Conservation (phyloP, 2,113 vertebrate genomes). For the Oncorhynchus mykiss region DNA sequence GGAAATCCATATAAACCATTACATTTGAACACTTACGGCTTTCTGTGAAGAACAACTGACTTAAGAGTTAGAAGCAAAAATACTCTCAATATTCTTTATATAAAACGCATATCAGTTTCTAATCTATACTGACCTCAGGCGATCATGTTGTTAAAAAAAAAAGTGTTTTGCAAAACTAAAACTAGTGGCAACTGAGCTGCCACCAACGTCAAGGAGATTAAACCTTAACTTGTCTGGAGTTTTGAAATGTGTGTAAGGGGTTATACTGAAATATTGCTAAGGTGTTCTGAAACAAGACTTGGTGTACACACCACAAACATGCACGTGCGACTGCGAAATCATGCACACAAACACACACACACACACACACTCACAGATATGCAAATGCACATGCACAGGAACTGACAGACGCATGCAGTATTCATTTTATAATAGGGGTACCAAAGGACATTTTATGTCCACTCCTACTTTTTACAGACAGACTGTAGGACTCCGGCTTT, state of each 20-base stretch:
- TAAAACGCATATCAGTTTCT: constrained; percentile 13
- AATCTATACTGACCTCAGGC: constrained; percentile 15
- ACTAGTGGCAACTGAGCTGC: no score
- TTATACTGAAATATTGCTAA: no score
- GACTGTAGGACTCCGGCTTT: not conserved
- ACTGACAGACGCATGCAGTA: no score
- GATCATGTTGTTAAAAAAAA: constrained; percentile 17
- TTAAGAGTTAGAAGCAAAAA: not conserved
- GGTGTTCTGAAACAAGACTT: no score
- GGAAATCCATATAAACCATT: constrained; percentile 2
- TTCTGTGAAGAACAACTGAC: not conserved
- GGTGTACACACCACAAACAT: not conserved
- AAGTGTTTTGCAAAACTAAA: no score
- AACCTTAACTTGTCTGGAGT: no score
- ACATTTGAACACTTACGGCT: not conserved
- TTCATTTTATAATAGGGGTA: no score
- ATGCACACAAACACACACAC: constrained; percentile 4
- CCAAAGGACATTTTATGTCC: not conserved
- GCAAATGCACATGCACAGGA: not conserved
- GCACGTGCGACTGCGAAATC: not conserved
- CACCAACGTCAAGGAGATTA: no score
- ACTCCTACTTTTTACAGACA: not conserved
- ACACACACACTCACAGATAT: not conserved
- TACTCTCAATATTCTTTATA: not conserved
- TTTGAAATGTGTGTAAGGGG: no score